These are phyloP conservation scores for Caenorhabditis sp. DNA, from an alignment of 2,888 invertebrate species.

Conservation along the genomic window DNA sequence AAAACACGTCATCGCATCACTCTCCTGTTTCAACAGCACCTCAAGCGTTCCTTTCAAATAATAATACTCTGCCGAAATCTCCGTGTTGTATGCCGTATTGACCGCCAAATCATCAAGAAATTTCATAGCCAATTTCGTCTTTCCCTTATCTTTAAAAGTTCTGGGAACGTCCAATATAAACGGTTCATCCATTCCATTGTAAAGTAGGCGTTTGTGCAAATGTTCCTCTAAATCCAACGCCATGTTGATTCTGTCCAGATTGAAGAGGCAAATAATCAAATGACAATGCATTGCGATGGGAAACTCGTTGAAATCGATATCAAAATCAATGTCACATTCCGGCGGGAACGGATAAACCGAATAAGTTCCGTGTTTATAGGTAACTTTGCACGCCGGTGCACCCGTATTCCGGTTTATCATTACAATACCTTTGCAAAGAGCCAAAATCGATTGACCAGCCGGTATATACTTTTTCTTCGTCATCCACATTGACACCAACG, in stretches of 20 bases:
- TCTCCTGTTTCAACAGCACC: conserved; percentile 39
- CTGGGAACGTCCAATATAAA: conserved; percentile 50
- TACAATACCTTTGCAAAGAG: conserved; percentile 48
- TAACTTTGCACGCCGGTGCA: conserved; percentile 20
- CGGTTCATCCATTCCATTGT: conserved; percentile 41
- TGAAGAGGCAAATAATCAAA: conserved; percentile 23
- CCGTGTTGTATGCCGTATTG: conserved; percentile 8
- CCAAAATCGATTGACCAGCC: conserved; percentile 61
- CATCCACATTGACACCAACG: conserved; percentile 49
- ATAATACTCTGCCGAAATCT: conserved; percentile 19
- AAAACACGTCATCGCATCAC: conserved; percentile 52
- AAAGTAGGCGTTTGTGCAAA: conserved; percentile 23
- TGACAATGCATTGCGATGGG: conserved; percentile 34
- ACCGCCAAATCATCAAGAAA: conserved; percentile 6
- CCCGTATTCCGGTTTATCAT: conserved; percentile 9
- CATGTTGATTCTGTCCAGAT: conserved; percentile 11
- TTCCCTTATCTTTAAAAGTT: conserved; percentile 38
- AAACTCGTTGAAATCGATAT: conserved; percentile 22
- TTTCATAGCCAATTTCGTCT: conserved; percentile 17
- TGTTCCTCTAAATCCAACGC: conserved; percentile 27
- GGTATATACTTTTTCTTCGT: conserved; percentile 48
- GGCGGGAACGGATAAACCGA: conserved; percentile 57
- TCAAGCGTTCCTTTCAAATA: conserved; percentile 30
- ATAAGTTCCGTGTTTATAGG: conserved; percentile 52
- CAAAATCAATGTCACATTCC: conserved; percentile 26